phyloP scores from a whole-genome alignment of 2,888 invertebrate species.

The Ichneumoninae sp. region DNA sequence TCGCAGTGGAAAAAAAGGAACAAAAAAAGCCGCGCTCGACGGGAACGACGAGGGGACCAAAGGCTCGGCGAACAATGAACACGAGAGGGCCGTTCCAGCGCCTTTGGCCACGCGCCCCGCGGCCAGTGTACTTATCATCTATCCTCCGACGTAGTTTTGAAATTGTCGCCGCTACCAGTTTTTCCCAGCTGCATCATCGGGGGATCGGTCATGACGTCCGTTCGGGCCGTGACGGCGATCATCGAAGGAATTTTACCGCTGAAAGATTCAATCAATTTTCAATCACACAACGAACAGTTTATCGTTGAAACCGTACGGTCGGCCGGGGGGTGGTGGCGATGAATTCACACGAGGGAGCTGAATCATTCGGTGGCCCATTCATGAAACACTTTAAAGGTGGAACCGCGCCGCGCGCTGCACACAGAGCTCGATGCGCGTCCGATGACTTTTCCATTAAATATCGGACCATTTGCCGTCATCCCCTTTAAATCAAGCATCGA shows the following conservation, averaged over 20 bases:
- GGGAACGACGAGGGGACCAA: slow-evolving; percentile 71
- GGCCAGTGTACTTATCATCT: slow-evolving; percentile 80
- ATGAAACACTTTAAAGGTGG: slow-evolving; percentile 63
- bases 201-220: not conserved
- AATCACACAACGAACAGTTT: slow-evolving; percentile 36
- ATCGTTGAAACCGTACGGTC: slow-evolving; percentile 32
- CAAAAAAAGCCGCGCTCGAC: slow-evolving; percentile 68
- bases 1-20: slow-evolving; percentile 53
- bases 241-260: slow-evolving; percentile 57
- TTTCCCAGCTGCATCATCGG: slow-evolving; percentile 25
- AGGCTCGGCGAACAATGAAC: slow-evolving; percentile 82
- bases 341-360: slow-evolving; percentile 58
- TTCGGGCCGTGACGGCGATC: slow-evolving; percentile 9
- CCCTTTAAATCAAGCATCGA: slow-evolving; percentile 66
- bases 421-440: slow-evolving; percentile 44
- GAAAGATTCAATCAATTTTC: slow-evolving; percentile 55
- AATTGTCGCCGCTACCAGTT: slow-evolving; percentile 76
- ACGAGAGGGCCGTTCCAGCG: slow-evolving; percentile 81
- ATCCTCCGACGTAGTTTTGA: slow-evolving; percentile 76
- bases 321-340: slow-evolving; percentile 34
- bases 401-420: slow-evolving; percentile 33
- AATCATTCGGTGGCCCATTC: slow-evolving; percentile 66
- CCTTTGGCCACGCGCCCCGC: slow-evolving; percentile 82
- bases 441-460: slow-evolving; percentile 68
- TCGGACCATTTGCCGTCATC: slow-evolving; percentile 61